Evolutionary conservation across 1,140 invertebrate genomes (phyloP).

Genomic region (Drosophila murphyi): DNA sequence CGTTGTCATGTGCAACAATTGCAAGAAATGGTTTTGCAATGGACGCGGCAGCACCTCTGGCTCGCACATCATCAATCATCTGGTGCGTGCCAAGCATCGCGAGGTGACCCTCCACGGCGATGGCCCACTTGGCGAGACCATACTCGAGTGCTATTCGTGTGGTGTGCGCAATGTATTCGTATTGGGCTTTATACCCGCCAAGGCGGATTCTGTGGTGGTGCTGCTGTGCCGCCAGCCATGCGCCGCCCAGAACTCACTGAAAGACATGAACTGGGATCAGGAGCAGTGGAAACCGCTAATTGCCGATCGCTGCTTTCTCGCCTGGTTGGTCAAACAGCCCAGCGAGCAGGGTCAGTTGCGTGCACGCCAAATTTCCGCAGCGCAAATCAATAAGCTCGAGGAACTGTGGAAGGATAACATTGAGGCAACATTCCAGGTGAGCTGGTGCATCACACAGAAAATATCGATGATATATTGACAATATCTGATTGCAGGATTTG

Average conservation of each 20-base stretch:
- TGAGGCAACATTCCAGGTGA: slow-evolving; percentile 95
- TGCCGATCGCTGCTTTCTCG: slow-evolving; percentile 96
- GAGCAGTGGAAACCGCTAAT: slow-evolving; percentile 99
- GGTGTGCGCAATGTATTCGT: slow-evolving; percentile 99
- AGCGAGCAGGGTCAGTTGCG: slow-evolving; percentile 97
- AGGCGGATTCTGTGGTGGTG: slow-evolving; percentile 99
- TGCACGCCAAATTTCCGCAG: slow-evolving; percentile 97
- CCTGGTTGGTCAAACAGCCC: slow-evolving; percentile 98
- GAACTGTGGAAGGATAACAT: slow-evolving; percentile 99
- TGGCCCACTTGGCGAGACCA: slow-evolving; percentile 98
- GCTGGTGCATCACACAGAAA: too few relatives aligned
- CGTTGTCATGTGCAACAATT: slow-evolving; percentile 99
- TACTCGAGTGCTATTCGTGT: slow-evolving; percentile 99
- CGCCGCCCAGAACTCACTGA: slow-evolving; percentile 97
- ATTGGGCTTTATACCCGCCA: slow-evolving; percentile 99
- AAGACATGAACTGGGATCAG: slow-evolving; percentile 99
- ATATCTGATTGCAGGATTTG: slow-evolving; percentile 87
- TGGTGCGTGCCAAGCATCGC: slow-evolving; percentile 99
- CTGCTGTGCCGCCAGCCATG: slow-evolving; percentile 98
- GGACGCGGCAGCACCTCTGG: slow-evolving; percentile 98
- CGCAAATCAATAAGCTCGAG: slow-evolving; percentile 98
- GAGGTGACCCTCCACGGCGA: slow-evolving; percentile 99
- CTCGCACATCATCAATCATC: slow-evolving; percentile 99
- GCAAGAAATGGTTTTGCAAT: slow-evolving; percentile 99
- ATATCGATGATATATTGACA: slow-evolving; percentile 8